Evolutionary conservation across 2,888 invertebrate genomes (phyloP).

Genomic region (Mamestra brassicae): DNA sequence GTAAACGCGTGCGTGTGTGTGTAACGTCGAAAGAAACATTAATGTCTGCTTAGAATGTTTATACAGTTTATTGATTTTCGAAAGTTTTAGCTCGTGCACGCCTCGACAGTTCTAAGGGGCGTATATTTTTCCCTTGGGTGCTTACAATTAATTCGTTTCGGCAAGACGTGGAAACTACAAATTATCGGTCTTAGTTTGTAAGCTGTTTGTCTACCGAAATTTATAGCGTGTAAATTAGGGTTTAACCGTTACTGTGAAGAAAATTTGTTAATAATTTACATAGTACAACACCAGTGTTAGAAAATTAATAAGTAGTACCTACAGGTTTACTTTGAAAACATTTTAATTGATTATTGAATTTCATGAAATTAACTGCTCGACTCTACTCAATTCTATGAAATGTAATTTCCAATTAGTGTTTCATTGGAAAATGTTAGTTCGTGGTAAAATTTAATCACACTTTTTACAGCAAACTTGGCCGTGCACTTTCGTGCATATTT

Average conservation of each 20-base stretch:
- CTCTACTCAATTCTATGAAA: not conserved
- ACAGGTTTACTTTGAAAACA: not conserved
- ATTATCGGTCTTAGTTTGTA: slow-evolving; percentile 43
- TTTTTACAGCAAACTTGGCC: slow-evolving; percentile 1
- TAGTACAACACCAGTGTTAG: not conserved
- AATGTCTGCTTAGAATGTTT: slow-evolving; percentile 75
- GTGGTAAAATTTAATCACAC: not conserved
- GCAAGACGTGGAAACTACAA: slow-evolving; percentile 47
- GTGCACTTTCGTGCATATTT: not conserved
- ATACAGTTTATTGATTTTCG: slow-evolving; percentile 79
- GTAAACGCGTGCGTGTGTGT: slow-evolving; percentile 56
- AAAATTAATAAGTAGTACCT: not conserved
- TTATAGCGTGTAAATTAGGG: slow-evolving; percentile 36
- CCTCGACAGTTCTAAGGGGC: slow-evolving; percentile 61
- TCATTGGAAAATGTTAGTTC: not conserved
- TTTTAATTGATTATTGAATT: slow-evolving; percentile 7
- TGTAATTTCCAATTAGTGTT: not conserved
- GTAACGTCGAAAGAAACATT: slow-evolving; percentile 73
- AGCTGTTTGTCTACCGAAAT: slow-evolving; percentile 17
- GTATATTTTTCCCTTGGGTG: slow-evolving; percentile 57
- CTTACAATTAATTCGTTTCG: slow-evolving; percentile 59
- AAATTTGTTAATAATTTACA: slow-evolving; percentile 19
- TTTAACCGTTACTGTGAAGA: not conserved
- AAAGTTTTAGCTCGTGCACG: slow-evolving; percentile 73
- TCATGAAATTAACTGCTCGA: not conserved